Evolutionary conservation across 2,797 vertebrate species (phyloP).

Genomic region (Meriones psammophilus): DNA sequence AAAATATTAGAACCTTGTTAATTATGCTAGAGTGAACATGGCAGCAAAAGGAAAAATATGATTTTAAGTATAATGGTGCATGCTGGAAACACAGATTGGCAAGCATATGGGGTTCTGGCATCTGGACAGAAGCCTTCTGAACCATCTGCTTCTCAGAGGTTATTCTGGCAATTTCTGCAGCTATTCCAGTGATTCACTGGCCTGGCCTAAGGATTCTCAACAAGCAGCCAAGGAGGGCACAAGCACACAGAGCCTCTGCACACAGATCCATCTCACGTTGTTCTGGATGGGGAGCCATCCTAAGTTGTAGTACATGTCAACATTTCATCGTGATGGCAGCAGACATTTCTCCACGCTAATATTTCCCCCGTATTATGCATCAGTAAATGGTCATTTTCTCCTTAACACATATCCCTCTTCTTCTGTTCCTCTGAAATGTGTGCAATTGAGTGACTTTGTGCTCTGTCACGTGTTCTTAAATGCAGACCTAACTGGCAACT

Average conservation of each 20-base stretch:
- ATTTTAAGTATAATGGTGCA: conserved; percentile 75
- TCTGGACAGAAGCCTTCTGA: conserved; percentile 81
- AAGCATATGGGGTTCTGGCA: conserved; percentile 80
- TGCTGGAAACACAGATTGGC: conserved; percentile 81
- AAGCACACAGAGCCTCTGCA: conserved; percentile 37
- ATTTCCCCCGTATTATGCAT: conserved; percentile 37
- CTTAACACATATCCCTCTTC: background rate
- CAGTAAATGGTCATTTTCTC: conserved; percentile 25
- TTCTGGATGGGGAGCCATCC: background rate
- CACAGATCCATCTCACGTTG: background rate
- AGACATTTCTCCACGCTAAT: conserved; percentile 44
- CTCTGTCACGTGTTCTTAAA: background rate
- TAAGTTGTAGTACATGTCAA: background rate
- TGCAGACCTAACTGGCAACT: background rate
- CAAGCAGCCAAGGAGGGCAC: conserved; percentile 58
- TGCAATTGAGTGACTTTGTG: background rate
- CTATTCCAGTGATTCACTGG: conserved; percentile 80
- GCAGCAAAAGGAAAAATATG: conserved; percentile 69
- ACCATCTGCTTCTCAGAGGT: conserved; percentile 87
- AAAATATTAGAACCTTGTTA: conserved; percentile 73
- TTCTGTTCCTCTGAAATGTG: conserved; percentile 6
- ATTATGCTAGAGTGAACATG: conserved; percentile 67
- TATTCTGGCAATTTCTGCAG: conserved; percentile 78
- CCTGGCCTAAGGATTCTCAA: conserved; percentile 76
- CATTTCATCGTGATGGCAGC: background rate